Evolutionary conservation across 2,797 vertebrate genomes (phyloP), one percentile per base, ranked within the genome.

Genomic region (Vespertilio murinus): DNA sequence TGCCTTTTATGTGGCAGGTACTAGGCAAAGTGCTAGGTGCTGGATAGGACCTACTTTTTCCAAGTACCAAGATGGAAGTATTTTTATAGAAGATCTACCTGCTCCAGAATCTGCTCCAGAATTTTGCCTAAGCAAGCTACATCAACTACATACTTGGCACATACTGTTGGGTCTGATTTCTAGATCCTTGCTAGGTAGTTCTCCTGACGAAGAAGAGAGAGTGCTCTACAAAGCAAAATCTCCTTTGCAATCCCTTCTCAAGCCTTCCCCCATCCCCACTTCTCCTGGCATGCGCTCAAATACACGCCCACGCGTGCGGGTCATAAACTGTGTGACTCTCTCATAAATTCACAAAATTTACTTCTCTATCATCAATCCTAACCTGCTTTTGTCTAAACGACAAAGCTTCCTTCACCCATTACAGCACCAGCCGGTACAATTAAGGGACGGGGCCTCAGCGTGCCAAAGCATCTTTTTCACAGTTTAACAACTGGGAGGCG

Each of bases 331-430:
- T 25, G 33, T 30, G 33, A n/a, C 20, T 33, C 54, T 85, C 89
- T 71, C 22, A 30, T 18, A 74, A 59, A 42, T 49, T 71, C 40
- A 65, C 1, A 0, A 11, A 42, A 85, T 47, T 88, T 71, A 18
- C 74, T 78, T 86, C 42, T 64, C 70, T 69, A 6, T 22, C 54
- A n/a, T 38, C 28, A 42, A 45, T 80, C 30, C 23, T 3, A 59
- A 89, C 49, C 78, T 82, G 38, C n/a, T 70, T 94, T 85, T 59
- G 30, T 80, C 54, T 75, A 54, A 87, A 90, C 56, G n/a, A n/a
- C 28, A 83, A 80, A 90, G 77, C 69, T 54, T 84, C 73, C 20
- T 84, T 84, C 33, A 23, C 67, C 94, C 38, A 47, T 89, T 52
- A 17, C 13, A 33, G 75, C 67, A 86, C 87, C 77, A 70, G 28